Evolutionary conservation across 2,113 vertebrate species (phyloP).

Genomic region (Parus major): DNA sequence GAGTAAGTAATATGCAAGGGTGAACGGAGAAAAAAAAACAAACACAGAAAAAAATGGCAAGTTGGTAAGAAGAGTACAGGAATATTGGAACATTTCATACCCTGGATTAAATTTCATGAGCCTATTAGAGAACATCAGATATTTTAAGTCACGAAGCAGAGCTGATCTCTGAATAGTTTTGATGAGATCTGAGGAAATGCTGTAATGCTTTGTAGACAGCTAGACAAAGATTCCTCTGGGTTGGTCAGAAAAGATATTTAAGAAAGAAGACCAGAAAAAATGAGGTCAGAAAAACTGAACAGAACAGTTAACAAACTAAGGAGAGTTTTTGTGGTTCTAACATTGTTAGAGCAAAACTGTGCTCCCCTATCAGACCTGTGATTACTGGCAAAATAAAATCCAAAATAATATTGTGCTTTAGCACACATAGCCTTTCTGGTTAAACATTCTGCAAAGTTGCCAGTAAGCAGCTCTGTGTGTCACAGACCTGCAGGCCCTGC

Average conservation of each 20-base stretch:
- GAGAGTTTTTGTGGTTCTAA: neutral
- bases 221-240: neutral
- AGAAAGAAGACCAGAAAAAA: neutral
- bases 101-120: neutral
- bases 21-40: neutral
- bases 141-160: neutral
- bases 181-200: conserved; percentile 15
- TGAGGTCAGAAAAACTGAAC: neutral
- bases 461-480: neutral
- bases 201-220: neutral
- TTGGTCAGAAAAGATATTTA: neutral
- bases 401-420: neutral
- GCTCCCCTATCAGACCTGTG: neutral
- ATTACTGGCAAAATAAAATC: neutral
- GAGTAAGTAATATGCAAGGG: neutral
- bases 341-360: neutral
- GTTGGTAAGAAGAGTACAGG: neutral
- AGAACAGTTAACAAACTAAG: neutral
- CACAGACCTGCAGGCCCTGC: neutral
- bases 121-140: neutral
- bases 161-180: neutral
- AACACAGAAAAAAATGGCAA: neutral
- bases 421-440: neutral
- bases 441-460: neutral
- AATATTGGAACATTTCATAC: neutral